Base-by-base conservation (phyloP, 23 tunicate genomes). In the Ciona savignyi region DNA sequence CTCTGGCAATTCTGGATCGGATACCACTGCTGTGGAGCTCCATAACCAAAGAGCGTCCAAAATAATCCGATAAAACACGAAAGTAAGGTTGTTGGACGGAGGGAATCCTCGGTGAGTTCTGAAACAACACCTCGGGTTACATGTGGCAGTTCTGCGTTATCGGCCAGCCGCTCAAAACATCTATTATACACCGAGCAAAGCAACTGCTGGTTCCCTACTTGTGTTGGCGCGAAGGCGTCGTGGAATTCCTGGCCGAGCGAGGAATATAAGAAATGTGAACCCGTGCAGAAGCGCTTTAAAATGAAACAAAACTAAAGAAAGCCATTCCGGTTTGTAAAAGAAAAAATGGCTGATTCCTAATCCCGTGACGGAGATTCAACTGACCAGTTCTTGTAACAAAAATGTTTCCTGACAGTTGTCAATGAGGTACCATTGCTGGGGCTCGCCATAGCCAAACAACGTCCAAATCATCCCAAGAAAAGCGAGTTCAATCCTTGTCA, bases 31-130 rank as follows among this genome's bases (percentile, higher is more conserved):
- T 60, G 74, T 2, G 78, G 90, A 33, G 62, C 51, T 27, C 81
- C 70, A 33, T 77, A 84, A 2, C 90, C 90, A 65, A 77, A 84
- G 62, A 74, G 22, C n/a, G 90, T 71, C 90, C 90, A 84, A 60
- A 66, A 77, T 27, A 84, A 34, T 27, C 74, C 81, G 11, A 35
- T 4, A 27, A 84, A 60, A 6, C 81, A 24, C 32, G 35, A 29
- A 2, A 23, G 30, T 22, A 71, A 80, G 33, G 68, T 31, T 22
- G 77, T 71, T 26, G 70, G 73, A 23, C 56, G 74, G 1, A 21
- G 48, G 2, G 75, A 26, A 11, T 51, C 35, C 1, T 42, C 64
- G 2, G 29, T 26, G 1, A 25, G 22, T 2, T 4, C 77, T 72
- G 77, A 1, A 51, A 72, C 2, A 42, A 42, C 56, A 42, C 56